Base-by-base conservation (phyloP, 2,113 vertebrate genomes). In the Dendrocopos noguchii region DNA sequence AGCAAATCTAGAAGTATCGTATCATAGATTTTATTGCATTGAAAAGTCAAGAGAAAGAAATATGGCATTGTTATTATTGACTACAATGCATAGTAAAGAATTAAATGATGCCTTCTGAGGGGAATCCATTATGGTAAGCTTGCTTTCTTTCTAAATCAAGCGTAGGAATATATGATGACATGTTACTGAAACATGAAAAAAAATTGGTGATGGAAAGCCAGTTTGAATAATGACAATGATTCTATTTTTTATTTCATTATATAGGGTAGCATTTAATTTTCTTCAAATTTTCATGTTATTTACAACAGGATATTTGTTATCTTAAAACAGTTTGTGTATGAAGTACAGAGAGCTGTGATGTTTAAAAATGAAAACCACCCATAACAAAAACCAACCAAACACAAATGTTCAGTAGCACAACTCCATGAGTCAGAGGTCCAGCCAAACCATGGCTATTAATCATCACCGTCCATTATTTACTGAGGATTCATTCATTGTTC, bases 401-500 rank as follows among this genome's bases (percentile, higher is more conserved):
- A 91, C 76, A 79, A 63, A 16, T 42, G 79, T 95, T 88, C 34
- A 13, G 72, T 42, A 95, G 68, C 88, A 84, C 73, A 97, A 90
- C 94, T 94, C 96, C n/a, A 4, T 78, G 91, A 97, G 96, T 93
- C 87, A 91, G 97, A 97, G 98, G 97, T 98, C 97, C 97, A 95
- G 96, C 97, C 97, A 98, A 98, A 97, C 95, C 97, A 33, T 21
- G 96, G 98, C 98, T 98, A 98, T 99, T 98, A 98, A 99, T 99
- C 98, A 98, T 98, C 96, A 89, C 97, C 89, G 96, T 98, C 98
- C 98, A 98, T 98, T 98, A 98, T 98, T 98, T 98, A 98, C 98
- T 92, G 97, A 98, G 97, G 98, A 98, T 98, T 98, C 98, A 97
- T 98, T 98, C 98, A 98, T 98, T 98, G 97, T 98, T 98, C 97